Evolutionary conservation across 1,140 invertebrate species (phyloP).

Genomic region (Diabrotica virgifera): DNA sequence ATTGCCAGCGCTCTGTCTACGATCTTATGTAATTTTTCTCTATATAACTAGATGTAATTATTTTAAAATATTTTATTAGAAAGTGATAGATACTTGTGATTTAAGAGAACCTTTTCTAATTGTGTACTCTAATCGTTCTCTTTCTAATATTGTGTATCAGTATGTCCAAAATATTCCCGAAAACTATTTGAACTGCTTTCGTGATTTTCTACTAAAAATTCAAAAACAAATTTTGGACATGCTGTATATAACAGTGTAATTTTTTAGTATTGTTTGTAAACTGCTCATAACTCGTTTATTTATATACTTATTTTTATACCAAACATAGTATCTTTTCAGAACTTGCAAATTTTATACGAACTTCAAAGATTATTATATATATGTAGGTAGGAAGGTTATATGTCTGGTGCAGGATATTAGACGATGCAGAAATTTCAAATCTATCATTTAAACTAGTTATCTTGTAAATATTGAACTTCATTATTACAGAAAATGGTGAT

Average conservation of each 20-base stretch:
- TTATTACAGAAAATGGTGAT: no score
- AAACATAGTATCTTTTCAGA: neutral
- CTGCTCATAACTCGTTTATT: neutral
- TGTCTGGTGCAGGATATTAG: no score
- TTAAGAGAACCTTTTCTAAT: neutral
- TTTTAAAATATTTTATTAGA: conserved; percentile 3
- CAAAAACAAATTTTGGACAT: neutral
- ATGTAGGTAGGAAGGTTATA: no score
- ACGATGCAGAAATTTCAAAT: no score
- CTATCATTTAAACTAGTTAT: no score
- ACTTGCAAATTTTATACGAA: no score
- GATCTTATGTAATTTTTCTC: neutral
- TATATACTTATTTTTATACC: neutral
- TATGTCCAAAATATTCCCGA: neutral
- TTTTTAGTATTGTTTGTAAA: neutral
- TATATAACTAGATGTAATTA: neutral
- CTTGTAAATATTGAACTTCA: no score
- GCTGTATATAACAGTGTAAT: neutral
- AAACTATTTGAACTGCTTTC: no score
- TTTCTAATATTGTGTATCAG: neutral
- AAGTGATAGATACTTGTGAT: conserved; percentile 1
- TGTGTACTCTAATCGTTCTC: neutral
- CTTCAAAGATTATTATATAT: no score
- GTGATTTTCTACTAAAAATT: neutral
- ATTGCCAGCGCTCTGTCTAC: neutral